phyloP scores from a whole-genome alignment of 1,140 invertebrate genomes.

The Leptinotarsa lineolata region DNA sequence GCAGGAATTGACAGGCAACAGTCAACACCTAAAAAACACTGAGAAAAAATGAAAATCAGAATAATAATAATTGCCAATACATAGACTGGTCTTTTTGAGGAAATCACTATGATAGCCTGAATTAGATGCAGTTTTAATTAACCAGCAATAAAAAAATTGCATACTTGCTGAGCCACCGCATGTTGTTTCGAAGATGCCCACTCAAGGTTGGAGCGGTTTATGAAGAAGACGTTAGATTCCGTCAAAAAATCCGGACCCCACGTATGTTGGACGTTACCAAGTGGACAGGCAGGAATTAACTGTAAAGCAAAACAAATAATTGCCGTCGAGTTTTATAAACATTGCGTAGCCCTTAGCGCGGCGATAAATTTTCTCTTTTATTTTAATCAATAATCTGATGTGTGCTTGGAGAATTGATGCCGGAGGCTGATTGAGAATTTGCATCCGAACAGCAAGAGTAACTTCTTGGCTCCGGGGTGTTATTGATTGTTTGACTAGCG shows the following conservation, averaged over 20 bases:
- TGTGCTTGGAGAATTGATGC: not conserved
- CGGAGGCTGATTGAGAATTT: not conserved
- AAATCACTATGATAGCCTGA: no score
- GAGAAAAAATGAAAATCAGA: no score
- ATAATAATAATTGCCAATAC: no score
- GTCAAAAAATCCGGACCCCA: not conserved
- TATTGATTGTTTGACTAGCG: not conserved
- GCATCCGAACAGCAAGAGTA: slow-evolving; percentile 4
- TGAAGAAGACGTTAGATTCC: not conserved
- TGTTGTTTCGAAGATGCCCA: not conserved
- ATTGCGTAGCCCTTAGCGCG: slow-evolving; percentile 1
- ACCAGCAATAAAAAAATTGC: no score
- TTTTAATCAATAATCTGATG: slow-evolving; percentile 4
- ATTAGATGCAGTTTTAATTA: no score
- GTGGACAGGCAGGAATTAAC: not conserved
- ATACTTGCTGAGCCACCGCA: no score
- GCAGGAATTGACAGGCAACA: no score
- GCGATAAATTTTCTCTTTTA: slow-evolving; percentile 8
- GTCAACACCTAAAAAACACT: no score
- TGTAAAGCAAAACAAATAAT: slow-evolving; percentile 8
- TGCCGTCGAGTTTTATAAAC: not conserved
- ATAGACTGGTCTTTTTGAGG: no score
- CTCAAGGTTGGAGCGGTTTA: not conserved
- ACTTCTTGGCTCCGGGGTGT: not conserved
- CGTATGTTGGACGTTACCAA: not conserved